Evolutionary conservation across 2,113 vertebrate genomes (phyloP).

Genomic region (Phylloscopus trochiloides): DNA sequence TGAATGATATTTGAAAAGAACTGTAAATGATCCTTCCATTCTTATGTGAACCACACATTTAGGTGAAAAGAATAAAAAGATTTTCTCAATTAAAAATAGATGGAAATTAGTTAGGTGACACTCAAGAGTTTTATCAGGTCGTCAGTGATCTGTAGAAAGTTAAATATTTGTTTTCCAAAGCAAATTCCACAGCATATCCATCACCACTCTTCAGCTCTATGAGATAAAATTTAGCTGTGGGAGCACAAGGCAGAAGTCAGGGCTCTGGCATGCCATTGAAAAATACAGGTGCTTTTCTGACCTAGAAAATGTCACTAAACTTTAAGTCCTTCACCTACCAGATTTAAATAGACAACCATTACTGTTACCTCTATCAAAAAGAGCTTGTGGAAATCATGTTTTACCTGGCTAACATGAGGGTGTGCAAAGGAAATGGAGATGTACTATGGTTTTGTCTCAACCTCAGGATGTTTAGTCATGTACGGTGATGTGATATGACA

Average conservation of each 20-base stretch:
- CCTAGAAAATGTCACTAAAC: background rate
- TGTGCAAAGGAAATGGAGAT: background rate
- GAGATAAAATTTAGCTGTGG: background rate
- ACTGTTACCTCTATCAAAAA: background rate
- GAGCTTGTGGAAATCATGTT: background rate
- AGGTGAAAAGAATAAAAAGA: background rate
- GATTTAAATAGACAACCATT: background rate
- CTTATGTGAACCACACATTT: constrained; percentile 4
- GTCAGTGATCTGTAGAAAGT: constrained; percentile 41
- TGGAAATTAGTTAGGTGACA: background rate
- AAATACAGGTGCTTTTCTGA: background rate
- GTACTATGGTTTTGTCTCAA: background rate
- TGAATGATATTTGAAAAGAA: background rate
- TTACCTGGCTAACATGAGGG: background rate
- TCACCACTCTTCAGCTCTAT: background rate
- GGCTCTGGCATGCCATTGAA: background rate
- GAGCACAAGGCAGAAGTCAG: background rate
- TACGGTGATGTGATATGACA: background rate
- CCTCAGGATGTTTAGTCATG: background rate
- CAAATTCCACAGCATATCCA: constrained; percentile 45
- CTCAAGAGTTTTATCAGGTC: background rate
- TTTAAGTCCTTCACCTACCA: background rate
- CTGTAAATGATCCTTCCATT: background rate
- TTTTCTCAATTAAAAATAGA: constrained; percentile 4
- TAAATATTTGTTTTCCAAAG: constrained; percentile 43